phyloP scores from a whole-genome alignment of 2,888 invertebrate species.

The Machimus rusticus region DNA sequence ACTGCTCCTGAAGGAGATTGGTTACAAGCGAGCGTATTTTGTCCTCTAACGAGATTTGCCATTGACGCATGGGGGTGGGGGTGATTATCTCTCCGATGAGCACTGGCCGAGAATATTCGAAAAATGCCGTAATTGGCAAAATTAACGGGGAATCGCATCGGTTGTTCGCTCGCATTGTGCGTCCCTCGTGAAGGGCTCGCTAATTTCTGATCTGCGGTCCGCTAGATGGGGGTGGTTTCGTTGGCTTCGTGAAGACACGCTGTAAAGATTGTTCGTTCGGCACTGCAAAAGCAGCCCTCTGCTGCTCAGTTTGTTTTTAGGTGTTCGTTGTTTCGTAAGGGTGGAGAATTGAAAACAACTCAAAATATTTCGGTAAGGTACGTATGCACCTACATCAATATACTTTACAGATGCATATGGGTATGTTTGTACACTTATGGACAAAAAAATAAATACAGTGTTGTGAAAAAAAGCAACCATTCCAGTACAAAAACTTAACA shows the following conservation, averaged over 20 bases:
- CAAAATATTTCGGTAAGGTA: no score
- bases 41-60: background rate
- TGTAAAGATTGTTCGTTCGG: background rate
- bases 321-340: background rate
- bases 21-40: background rate
- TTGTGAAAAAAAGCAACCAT: background rate
- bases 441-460: no score
- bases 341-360: no score
- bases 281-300: background rate
- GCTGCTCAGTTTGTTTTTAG: background rate
- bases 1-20: conserved; percentile 7
- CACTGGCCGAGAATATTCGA: background rate
- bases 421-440: no score
- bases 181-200: background rate
- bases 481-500: background rate
- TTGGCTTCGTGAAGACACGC: background rate
- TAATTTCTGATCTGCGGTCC: background rate
- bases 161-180: background rate
- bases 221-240: background rate
- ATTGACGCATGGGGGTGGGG: background rate
- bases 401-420: no score
- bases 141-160: background rate
- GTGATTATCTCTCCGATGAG: background rate
- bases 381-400: no score
- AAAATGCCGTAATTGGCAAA: conserved; percentile 10